Base-by-base conservation (phyloP, 2,113 vertebrate genomes). In the Centropus unirufus region DNA sequence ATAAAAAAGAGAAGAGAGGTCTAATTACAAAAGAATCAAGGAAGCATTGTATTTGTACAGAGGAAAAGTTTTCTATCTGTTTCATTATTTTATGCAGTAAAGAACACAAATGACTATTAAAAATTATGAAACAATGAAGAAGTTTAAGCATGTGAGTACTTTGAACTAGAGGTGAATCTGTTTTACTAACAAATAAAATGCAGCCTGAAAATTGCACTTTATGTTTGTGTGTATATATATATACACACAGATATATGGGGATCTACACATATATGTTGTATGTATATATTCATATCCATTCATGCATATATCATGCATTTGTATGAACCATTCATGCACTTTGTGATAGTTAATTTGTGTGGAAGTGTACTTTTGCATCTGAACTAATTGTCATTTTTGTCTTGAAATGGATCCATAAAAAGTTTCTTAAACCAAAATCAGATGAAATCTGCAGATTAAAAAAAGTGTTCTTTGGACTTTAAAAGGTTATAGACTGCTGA, bases 401-500 rank as follows among this genome's bases (percentile, higher is more conserved):
- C 81, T 90, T 79, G 88, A 94, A 82, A 0, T 4, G 79, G 79
- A 95, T 89, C 80, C 57, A 75, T 96, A 90, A 97, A 95, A 97
- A 62, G 58, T 96, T 97, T 67, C 62, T 89, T 87, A 83, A 96
- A 94, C 81, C 46, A 94, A 92, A 96, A 93, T 97, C 89, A 94
- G 91, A 96, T 89, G 55, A 92, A 97, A 97, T 74, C 62, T 95
- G 63, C n/a, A 61, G 51, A 16, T 91, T 76, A 83, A 95, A 97
- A 93, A 89, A 96, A 95, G 83, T 73, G 72, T 95, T 95, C 92
- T 97, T 96, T 96, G 91, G 96, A 87, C 86, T 97, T 98, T 96
- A 92, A 98, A 98, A 98, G 97, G 96, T 97, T 97, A 97, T 91
- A 94, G 97, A 95, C 86, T 95, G 90, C 97, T 85, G 94, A 95